phyloP scores from a whole-genome alignment of 2,797 vertebrate species.

The Uromys caudimaculatus region DNA sequence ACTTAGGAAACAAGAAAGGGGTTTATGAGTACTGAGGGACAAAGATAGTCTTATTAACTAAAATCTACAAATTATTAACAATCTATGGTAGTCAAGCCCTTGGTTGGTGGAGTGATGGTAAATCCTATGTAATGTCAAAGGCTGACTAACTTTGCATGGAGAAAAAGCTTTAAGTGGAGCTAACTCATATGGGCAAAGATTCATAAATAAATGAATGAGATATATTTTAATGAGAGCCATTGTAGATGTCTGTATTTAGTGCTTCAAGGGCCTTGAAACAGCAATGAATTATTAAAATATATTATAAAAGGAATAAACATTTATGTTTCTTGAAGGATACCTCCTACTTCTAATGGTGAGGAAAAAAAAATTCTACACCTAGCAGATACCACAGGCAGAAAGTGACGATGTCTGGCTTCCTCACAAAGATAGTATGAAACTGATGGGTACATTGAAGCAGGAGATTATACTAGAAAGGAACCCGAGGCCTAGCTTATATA shows the following conservation, averaged over 20 bases:
- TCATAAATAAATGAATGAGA: slow-evolving; percentile 35
- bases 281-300: not conserved
- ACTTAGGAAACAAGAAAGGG: slow-evolving; percentile 9
- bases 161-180: not conserved
- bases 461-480: not conserved
- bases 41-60: not conserved
- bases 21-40: not conserved
- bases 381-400: not conserved
- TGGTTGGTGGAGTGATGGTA: not conserved
- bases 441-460: not conserved
- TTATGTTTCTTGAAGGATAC: slow-evolving; percentile 42
- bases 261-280: slow-evolving; percentile 5
- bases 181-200: not conserved
- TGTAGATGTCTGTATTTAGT: not conserved
- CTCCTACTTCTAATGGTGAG: not conserved
- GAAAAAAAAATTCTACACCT: not conserved
- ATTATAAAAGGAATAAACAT: slow-evolving; percentile 5
- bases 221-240: not conserved
- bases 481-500: not conserved
- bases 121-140: not conserved
- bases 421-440: not conserved
- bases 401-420: not conserved
- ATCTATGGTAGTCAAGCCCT: not conserved
- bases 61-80: slow-evolving; percentile 9
- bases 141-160: not conserved